These are phyloP conservation scores for Tetragnatha montana DNA, from an alignment of 2,888 invertebrate genomes.

Conservation along the genomic window DNA sequence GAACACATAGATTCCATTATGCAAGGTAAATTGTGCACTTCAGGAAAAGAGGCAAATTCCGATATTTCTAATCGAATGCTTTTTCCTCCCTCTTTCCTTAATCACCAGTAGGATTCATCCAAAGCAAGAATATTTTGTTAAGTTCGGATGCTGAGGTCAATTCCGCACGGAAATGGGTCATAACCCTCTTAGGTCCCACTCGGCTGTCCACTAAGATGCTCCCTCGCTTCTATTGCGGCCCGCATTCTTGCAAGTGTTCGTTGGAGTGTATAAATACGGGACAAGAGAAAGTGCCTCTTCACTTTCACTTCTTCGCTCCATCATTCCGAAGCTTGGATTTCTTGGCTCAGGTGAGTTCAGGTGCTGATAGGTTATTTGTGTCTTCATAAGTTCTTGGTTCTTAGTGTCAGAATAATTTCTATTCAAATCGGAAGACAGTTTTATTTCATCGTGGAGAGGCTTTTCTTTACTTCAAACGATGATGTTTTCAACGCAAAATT, in stretches of 20 bases:
- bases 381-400: too few relatives aligned
- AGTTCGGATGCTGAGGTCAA: slow-evolving; percentile 49
- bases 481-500: too few relatives aligned
- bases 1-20: not conserved
- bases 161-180: slow-evolving; percentile 56
- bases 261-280: slow-evolving; percentile 51
- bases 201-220: not conserved
- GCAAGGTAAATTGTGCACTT: not conserved
- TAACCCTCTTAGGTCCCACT: slow-evolving; percentile 54
- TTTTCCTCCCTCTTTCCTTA: slow-evolving; percentile 25
- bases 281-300: slow-evolving; percentile 33
- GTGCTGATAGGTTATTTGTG: not conserved
- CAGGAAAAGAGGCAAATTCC: not conserved
- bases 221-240: slow-evolving; percentile 1
- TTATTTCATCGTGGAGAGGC: too few relatives aligned
- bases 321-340: slow-evolving; percentile 16
- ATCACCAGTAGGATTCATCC: slow-evolving; percentile 15
- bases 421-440: too few relatives aligned
- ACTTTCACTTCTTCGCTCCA: slow-evolving; percentile 58
- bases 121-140: not conserved
- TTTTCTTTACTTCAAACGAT: too few relatives aligned
- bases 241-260: not conserved
- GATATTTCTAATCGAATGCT: slow-evolving; percentile 1
- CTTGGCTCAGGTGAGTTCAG: slow-evolving; percentile 21
- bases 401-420: too few relatives aligned